A percentile compares a stretch with the other conserved stretches of the same genome.
These are phyloP conservation scores for Drosophila paranaensis DNA, from an alignment of 2,888 invertebrate genomes.

Conservation along the genomic window DNA sequence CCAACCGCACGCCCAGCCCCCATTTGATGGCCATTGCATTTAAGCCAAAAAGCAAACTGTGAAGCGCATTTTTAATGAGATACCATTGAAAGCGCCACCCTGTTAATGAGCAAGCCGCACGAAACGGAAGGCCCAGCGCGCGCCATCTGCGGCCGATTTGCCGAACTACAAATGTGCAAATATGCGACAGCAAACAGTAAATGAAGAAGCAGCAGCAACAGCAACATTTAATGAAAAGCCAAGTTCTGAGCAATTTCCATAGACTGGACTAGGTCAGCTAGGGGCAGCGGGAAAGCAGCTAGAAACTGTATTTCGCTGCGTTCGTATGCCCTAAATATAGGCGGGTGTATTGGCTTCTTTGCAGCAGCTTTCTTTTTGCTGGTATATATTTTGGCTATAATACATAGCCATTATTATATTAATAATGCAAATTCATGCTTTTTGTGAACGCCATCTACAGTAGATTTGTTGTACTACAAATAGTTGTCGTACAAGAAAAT, in stretches of 20 bases:
- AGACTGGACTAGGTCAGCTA: not conserved
- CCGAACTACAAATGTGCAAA: conserved; percentile 27
- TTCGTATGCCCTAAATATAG: no score
- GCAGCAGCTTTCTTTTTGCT: no score
- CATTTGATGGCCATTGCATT: conserved; percentile 29
- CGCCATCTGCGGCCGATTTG: conserved; percentile 19
- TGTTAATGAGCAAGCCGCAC: conserved; percentile 63
- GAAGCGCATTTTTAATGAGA: conserved; percentile 69
- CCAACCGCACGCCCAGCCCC: not conserved
- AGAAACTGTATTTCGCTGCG: no score
- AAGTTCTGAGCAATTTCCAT: conserved; percentile 11
- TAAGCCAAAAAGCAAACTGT: conserved; percentile 34
- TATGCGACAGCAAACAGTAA: not conserved
- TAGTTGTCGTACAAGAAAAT: no score
- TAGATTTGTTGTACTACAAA: no score
- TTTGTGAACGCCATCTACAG: no score
- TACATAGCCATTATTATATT: no score
- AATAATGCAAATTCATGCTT: no score
- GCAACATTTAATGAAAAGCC: conserved; percentile 26
- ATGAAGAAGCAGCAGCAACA: conserved; percentile 1
- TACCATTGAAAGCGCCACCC: conserved; percentile 58
- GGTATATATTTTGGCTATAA: no score
- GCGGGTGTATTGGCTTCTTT: no score
- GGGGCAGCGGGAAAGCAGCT: no score
- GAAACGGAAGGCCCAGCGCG: conserved; percentile 1